Evolutionary conservation across 2,888 invertebrate species (phyloP).

Genomic region (Diaprepes abbreviatus): DNA sequence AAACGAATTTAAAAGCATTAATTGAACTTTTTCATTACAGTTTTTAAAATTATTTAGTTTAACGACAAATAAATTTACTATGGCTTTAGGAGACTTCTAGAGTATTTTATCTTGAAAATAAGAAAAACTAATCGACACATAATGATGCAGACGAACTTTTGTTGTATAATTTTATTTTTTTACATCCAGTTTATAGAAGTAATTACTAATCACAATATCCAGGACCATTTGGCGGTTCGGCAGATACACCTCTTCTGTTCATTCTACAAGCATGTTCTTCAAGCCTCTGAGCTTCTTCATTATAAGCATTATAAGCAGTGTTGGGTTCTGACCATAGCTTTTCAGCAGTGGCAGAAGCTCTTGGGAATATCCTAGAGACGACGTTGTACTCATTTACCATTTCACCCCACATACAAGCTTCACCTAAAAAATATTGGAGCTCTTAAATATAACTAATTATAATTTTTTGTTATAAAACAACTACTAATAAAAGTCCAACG

Average conservation of each 20-base stretch:
- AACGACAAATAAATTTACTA: too few relatives aligned
- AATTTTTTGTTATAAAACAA: too few relatives aligned
- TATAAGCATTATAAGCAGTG: slow-evolving; percentile 47
- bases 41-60: too few relatives aligned
- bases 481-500: too few relatives aligned
- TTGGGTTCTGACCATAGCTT: slow-evolving; percentile 78
- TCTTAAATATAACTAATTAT: not conserved
- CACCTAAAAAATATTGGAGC: slow-evolving; percentile 71
- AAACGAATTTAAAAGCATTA: too few relatives aligned
- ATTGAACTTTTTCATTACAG: too few relatives aligned
- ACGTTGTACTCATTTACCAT: slow-evolving; percentile 80
- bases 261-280: slow-evolving; percentile 84
- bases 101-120: too few relatives aligned
- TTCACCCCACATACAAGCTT: slow-evolving; percentile 95
- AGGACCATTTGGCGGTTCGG: slow-evolving; percentile 79
- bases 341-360: slow-evolving; percentile 89
- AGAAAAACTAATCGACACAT: too few relatives aligned
- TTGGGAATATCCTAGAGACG: slow-evolving; percentile 82
- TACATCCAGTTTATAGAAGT: too few relatives aligned
- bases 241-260: slow-evolving; percentile 76
- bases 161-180: too few relatives aligned
- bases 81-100: too few relatives aligned
- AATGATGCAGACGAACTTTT: too few relatives aligned
- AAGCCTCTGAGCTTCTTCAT: slow-evolving; percentile 72
- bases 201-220: slow-evolving; percentile 75